Conservation (phyloP, 53 echinoderm and acorn worm genomes). For the Apostichopus leukothele region DNA sequence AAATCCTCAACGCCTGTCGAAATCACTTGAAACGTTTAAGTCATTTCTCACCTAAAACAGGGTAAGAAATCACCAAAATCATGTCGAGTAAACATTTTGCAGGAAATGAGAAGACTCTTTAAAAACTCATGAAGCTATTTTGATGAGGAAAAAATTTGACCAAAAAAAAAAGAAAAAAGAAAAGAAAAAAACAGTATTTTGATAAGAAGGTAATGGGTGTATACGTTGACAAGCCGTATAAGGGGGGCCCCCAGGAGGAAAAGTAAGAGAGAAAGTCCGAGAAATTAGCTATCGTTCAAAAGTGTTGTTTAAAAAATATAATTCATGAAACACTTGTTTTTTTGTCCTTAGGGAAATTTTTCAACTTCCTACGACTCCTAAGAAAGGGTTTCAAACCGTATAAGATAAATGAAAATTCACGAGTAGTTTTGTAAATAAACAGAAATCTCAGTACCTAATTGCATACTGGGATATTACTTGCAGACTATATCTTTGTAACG, state of each 20-base stretch:
- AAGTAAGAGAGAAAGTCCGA: background rate
- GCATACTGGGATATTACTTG: constrained; percentile 39
- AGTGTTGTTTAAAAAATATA: constrained; percentile 45
- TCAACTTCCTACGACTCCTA: constrained; percentile 16
- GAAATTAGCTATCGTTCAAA: constrained; percentile 33
- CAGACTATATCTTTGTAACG: constrained; percentile 25
- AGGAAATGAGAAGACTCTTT: constrained; percentile 42
- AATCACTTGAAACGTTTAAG: background rate
- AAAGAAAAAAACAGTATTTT: constrained; percentile 2
- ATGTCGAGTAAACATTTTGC: constrained; percentile 26
- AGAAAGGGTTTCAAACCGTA: constrained; percentile 6
- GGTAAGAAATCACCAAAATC: constrained; percentile 21
- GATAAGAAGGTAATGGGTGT: constrained; percentile 34
- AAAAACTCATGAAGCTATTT: constrained; percentile 29
- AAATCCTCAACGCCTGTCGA: background rate
- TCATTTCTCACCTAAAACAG: constrained; percentile 8
- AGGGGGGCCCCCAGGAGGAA: background rate
- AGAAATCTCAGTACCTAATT: constrained; percentile 29
- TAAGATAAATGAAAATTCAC: constrained; percentile 32
- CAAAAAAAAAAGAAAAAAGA: background rate
- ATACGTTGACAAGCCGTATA: background rate
- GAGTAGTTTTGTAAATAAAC: constrained; percentile 38
- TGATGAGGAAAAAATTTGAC: constrained; percentile 14
- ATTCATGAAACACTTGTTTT: constrained; percentile 42
- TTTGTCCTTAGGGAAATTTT: constrained; percentile 40